Evolutionary conservation across 2,113 vertebrate species (phyloP).

Genomic region (Apaloderma vittatum): DNA sequence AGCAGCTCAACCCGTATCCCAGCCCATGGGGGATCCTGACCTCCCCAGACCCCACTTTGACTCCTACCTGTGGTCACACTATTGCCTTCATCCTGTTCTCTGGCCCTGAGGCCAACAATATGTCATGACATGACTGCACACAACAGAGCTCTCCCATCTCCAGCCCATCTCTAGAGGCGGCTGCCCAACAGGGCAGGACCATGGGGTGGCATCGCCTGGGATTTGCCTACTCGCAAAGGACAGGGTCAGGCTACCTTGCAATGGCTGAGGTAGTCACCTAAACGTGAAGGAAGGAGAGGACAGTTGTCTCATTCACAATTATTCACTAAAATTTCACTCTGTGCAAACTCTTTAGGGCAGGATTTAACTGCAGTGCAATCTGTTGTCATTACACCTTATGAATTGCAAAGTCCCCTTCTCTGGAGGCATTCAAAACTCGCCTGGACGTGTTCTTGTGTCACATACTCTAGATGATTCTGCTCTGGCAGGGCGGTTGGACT

Average conservation of each 20-base stretch:
- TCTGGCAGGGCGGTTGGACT: no score
- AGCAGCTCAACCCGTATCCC: background rate
- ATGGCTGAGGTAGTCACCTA: background rate
- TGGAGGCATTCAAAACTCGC: no score
- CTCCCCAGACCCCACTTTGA: background rate
- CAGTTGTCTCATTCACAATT: background rate
- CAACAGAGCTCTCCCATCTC: background rate
- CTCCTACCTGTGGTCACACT: rapidly evolving
- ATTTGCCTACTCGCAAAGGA: background rate
- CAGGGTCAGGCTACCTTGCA: background rate
- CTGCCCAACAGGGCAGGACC: background rate
- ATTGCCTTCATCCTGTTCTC: background rate
- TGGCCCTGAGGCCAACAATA: background rate
- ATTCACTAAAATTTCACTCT: background rate
- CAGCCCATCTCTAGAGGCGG: background rate
- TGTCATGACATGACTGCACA: rapidly evolving
- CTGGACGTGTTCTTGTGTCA: no score
- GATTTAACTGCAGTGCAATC: background rate
- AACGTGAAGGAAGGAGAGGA: rapidly evolving
- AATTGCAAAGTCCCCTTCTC: background rate
- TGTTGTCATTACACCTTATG: background rate
- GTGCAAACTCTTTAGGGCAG: background rate
- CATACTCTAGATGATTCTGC: no score
- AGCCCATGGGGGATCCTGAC: background rate
- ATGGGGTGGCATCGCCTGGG: background rate